phyloP scores from a whole-genome alignment of 2,797 vertebrate species.

The Sebastes elongatus region DNA sequence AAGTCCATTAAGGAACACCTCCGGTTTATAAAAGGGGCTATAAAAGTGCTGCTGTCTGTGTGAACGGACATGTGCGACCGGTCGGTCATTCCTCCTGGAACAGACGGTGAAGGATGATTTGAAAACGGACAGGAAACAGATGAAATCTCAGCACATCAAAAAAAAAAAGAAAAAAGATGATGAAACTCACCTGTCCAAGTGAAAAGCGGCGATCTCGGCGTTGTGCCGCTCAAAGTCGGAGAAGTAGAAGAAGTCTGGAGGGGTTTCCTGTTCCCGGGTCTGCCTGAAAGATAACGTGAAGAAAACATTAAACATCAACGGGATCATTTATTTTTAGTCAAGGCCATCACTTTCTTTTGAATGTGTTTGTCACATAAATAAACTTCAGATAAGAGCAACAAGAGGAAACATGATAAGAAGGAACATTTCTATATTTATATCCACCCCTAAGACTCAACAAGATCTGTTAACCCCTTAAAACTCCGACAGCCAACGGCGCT shows the following conservation, averaged over 20 bases:
- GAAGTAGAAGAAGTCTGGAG: slow-evolving; percentile 98
- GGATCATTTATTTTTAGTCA: background rate
- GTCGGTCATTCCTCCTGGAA: background rate
- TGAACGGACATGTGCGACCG: background rate
- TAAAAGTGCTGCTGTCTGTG: slow-evolving; percentile 10
- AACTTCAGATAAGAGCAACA: background rate
- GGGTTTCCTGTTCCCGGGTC: slow-evolving; percentile 94
- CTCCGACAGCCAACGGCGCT: too few relatives aligned
- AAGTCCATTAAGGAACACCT: slow-evolving; percentile 30
- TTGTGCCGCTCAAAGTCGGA: slow-evolving; percentile 98
- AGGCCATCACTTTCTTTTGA: background rate
- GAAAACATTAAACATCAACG: background rate
- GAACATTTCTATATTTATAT: background rate
- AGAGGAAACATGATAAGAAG: background rate
- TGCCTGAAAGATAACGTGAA: slow-evolving; percentile 82
- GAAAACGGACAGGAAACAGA: slow-evolving; percentile 1
- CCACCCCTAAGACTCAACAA: background rate
- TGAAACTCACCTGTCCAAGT: slow-evolving; percentile 92
- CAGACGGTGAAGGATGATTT: background rate
- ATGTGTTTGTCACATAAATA: background rate
- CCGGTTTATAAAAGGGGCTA: slow-evolving; percentile 10
- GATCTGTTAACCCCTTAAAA: background rate
- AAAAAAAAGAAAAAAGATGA: background rate
- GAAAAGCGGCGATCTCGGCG: slow-evolving; percentile 95
- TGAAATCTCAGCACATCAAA: background rate